Conservation (phyloP, 1,140 invertebrate genomes). For the Chrysomallon squamiferum region DNA sequence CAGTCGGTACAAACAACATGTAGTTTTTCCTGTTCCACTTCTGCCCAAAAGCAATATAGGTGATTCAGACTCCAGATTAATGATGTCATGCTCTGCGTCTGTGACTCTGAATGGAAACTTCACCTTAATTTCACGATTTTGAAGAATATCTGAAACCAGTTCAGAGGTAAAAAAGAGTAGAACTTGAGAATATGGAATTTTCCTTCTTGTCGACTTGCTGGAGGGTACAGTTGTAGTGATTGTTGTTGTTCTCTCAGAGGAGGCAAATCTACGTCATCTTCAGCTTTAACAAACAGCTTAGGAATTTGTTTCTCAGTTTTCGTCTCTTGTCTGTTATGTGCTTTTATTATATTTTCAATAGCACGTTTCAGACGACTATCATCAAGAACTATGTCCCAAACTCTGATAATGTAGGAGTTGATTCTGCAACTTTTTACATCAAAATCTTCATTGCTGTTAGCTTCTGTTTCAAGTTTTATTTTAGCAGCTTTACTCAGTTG, state of each 20-base stretch:
- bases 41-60: constrained; percentile 34
- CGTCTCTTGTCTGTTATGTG: not conserved
- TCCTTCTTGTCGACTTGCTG: constrained; percentile 50
- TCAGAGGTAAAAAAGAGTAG: constrained; percentile 52
- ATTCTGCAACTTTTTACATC: constrained; percentile 34
- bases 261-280: constrained; percentile 3
- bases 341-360: not conserved
- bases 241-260: constrained; percentile 13
- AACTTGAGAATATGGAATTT: constrained; percentile 61
- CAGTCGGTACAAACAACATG: constrained; percentile 22
- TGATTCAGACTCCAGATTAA: constrained; percentile 13
- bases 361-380: constrained; percentile 33
- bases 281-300: not conserved
- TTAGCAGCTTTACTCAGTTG: constrained; percentile 42
- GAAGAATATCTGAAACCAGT: constrained; percentile 39
- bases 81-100: constrained; percentile 34
- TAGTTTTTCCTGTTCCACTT: constrained; percentile 39
- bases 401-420: constrained; percentile 54
- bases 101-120: constrained; percentile 37
- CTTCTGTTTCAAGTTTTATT: constrained; percentile 19
- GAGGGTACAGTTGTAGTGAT: constrained; percentile 34
- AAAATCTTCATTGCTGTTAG: constrained; percentile 15
- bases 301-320: not conserved
- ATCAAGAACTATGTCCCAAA: constrained; percentile 55
- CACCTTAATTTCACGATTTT: constrained; percentile 30